Evolutionary conservation across 1,140 invertebrate genomes (phyloP).

Genomic region (Nixonia krombeini): DNA sequence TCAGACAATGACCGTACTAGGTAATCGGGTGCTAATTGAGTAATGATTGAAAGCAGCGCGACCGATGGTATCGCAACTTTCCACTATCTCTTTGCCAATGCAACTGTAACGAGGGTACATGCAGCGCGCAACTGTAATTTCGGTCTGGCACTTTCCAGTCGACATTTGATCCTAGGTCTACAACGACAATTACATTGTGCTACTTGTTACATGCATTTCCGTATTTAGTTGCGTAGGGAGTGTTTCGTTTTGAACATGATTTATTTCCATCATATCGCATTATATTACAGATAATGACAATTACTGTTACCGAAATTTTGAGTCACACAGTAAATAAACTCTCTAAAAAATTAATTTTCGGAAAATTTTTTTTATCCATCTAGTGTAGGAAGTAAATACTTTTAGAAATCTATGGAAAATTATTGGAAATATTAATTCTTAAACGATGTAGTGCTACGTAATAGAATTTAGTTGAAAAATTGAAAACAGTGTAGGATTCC

Average conservation of each 20-base stretch:
- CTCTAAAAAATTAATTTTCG: no score
- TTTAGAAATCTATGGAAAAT: no score
- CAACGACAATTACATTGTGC: neutral
- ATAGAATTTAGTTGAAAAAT: no score
- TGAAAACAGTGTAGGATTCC: no score
- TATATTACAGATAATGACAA: no score
- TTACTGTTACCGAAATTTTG: no score
- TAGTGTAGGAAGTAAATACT: no score
- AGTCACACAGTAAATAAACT: no score
- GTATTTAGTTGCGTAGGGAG: neutral
- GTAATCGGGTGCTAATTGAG: conserved; percentile 68
- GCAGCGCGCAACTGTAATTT: neutral
- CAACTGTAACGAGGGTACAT: neutral
- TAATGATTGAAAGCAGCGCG: conserved; percentile 63
- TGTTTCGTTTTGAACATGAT: neutral
- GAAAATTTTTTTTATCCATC: no score
- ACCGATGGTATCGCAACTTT: conserved; percentile 46
- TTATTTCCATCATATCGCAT: no score
- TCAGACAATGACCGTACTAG: conserved; percentile 18
- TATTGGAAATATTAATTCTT: no score
- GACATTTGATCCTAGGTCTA: conserved; percentile 8
- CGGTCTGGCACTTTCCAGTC: neutral
- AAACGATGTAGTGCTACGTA: no score
- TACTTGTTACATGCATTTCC: neutral
- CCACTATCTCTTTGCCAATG: conserved; percentile 36